Evolutionary conservation across 1,140 invertebrate species (phyloP), one percentile per base, ranked within the genome.

Genomic region (Microplitis demolitor): DNA sequence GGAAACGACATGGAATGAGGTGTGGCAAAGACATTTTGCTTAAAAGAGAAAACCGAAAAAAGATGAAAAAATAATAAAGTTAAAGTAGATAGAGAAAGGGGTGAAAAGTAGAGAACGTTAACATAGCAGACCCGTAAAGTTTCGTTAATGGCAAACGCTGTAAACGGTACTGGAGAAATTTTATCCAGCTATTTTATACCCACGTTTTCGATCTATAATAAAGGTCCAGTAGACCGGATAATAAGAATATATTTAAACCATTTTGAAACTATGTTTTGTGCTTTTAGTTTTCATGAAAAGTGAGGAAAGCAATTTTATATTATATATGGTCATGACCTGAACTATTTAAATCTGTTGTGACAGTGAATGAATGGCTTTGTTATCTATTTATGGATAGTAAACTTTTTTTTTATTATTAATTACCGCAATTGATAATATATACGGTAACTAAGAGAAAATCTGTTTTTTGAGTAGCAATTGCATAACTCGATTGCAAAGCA

Each of bases 71-170:
- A 45, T 9, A 45, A 45, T 45, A 45, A 45, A 45, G 9, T n/a
- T 16, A 56, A 13, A 3, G 58, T 13, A 33, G 6, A 61, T 5
- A 34, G 31, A 61, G 31, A 61, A 31, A 56, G 53, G 53, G 53
- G 53, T n/a, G 16, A 11, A 33, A 31, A 61, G 58, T 31, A 14
- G 16, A 61, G 3, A 61, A 61, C 31, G 31, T 24, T 8, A 61
- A 24, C 58, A 6, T 4, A 4, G 6, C 53, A 56, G 16, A 14
- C 53, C n/a, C 53, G 53, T 56, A 56, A 56, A 61, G 58, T 61
- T 61, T 61, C 58, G 14, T 63, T 63, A 63, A n/a, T 63, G 61
- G 61, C 33, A 33, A 35, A 63, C 34, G 11, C n/a, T 39, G 58
- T 61, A 31, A 31, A 56, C 5, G 53, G 58, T 37, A 63, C 35